Conservation (phyloP, 2,113 vertebrate genomes). For the Pogonocichla stellata region DNA sequence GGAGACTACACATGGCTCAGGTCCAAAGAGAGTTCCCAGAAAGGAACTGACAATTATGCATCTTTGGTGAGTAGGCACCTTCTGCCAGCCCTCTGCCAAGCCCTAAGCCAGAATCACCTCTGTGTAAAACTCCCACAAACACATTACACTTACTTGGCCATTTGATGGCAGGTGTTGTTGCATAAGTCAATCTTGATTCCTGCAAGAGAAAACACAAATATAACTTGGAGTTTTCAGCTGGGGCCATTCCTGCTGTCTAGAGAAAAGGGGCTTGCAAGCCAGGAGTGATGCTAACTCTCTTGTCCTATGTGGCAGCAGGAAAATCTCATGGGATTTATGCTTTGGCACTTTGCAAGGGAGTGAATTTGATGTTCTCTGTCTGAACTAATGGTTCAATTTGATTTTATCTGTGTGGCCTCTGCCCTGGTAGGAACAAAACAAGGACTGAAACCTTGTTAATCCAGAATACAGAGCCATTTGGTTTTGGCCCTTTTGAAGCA, state of each 20-base stretch:
- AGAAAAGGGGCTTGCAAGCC: not conserved
- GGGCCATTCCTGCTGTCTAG: not conserved
- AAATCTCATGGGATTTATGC: not conserved
- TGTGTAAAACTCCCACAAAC: not conserved
- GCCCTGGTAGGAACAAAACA: not conserved
- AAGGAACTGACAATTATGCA: not conserved
- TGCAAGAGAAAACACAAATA: slow-evolving; percentile 47
- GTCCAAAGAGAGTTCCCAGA: not conserved
- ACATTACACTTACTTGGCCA: slow-evolving; percentile 86
- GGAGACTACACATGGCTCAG: not conserved
- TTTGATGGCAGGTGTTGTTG: slow-evolving; percentile 80
- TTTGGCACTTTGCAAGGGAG: not conserved
- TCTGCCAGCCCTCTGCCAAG: not conserved
- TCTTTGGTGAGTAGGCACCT: not conserved
- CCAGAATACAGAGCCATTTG: not conserved
- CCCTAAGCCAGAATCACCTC: not conserved
- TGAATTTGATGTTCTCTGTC: not conserved
- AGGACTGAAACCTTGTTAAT: not conserved
- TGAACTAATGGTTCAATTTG: not conserved
- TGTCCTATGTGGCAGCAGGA: not conserved
- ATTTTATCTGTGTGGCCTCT: not conserved
- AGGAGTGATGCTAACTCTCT: not conserved
- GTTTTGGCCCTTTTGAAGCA: not conserved
- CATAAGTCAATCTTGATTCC: slow-evolving; percentile 81
- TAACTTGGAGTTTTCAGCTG: not conserved